Evolutionary conservation across 2,113 vertebrate species (phyloP).

Genomic region (Plotosus lineatus): DNA sequence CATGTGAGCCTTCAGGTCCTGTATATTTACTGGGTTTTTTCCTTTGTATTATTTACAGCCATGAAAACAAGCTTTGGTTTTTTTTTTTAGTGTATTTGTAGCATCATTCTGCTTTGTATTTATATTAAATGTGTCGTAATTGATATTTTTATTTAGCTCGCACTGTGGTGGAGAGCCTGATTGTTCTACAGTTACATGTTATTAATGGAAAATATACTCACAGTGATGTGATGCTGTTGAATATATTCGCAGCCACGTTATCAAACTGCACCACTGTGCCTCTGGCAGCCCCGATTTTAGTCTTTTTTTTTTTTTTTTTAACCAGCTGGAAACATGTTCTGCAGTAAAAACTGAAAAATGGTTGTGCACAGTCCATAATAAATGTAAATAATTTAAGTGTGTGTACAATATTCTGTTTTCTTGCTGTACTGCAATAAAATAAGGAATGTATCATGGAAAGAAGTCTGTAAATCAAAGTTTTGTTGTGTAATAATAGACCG

Average conservation of each 20-base stretch:
- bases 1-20: neutral
- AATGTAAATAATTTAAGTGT: neutral
- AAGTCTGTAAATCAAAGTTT: neutral
- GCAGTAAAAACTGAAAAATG: neutral
- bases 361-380: neutral
- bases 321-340: slow-evolving; percentile 30
- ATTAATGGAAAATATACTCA: neutral
- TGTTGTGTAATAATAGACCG: neutral
- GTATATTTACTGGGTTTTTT: slow-evolving; percentile 7
- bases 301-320: neutral
- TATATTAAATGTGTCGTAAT: no score
- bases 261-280: neutral
- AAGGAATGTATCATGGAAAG: neutral
- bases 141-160: no score
- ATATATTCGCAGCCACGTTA: no score
- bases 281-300: neutral
- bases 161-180: neutral
- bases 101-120: neutral
- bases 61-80: neutral
- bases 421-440: neutral
- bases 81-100: neutral
- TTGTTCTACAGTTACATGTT: neutral
- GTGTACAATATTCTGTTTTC: neutral
- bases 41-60: neutral
- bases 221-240: neutral